Conservation (phyloP, 1,140 invertebrate genomes). For the Agrypnia vestita region DNA sequence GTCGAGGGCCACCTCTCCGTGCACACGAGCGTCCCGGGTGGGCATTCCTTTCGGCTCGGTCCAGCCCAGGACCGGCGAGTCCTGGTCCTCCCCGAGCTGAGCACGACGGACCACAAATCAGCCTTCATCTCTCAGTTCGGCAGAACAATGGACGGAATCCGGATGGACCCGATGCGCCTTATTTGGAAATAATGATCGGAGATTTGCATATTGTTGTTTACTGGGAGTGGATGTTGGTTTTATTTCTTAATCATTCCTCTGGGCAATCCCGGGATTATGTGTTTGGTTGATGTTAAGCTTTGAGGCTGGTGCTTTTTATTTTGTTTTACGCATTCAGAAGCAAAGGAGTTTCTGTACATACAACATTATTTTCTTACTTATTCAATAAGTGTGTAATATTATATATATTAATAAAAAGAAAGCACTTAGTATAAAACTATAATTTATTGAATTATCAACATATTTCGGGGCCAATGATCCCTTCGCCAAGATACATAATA, state of each 20-base stretch:
- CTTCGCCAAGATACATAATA: too few relatives aligned
- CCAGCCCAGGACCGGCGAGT: neutral
- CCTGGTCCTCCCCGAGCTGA: neutral
- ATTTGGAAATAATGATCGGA: conserved; percentile 39
- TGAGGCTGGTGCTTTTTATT: too few relatives aligned
- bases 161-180: conserved; percentile 25
- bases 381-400: too few relatives aligned
- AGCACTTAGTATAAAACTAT: too few relatives aligned
- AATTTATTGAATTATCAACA: too few relatives aligned
- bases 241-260: conserved; percentile 44
- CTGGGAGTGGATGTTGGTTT: conserved; percentile 29
- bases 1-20: too few relatives aligned
- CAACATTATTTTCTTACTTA: too few relatives aligned
- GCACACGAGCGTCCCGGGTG: neutral
- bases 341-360: too few relatives aligned
- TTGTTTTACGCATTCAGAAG: too few relatives aligned
- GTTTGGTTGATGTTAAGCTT: too few relatives aligned
- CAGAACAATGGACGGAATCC: conserved; percentile 35
- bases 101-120: conserved; percentile 3
- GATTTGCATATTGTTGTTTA: conserved; percentile 47
- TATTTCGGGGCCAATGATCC: too few relatives aligned
- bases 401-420: too few relatives aligned
- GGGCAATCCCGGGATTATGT: neutral
- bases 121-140: conserved; percentile 5
- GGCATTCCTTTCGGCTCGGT: neutral